phyloP scores from a whole-genome alignment of 53 echinoderm and acorn worm genomes.

The Patiria pectinifera region DNA sequence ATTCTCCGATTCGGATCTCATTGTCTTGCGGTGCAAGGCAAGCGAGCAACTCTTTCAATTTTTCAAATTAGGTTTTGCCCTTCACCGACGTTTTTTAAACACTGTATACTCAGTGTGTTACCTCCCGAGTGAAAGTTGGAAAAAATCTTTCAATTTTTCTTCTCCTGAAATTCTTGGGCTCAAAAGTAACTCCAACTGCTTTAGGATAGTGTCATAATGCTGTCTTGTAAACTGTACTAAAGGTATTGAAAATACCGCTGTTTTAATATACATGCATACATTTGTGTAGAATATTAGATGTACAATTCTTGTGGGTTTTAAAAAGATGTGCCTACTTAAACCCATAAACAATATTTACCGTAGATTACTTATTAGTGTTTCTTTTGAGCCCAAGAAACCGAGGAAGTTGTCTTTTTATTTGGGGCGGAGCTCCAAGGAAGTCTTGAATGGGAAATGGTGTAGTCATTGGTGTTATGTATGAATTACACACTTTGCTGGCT shows the following conservation, averaged over 20 bases:
- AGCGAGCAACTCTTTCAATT: neutral
- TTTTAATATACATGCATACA: neutral
- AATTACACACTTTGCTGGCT: neutral
- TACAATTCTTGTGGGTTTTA: conserved; percentile 2
- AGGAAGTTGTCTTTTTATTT: neutral
- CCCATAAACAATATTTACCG: neutral
- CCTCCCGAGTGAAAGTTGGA: too few relatives aligned
- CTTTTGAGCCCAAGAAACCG: conserved; percentile 9
- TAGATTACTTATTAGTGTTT: neutral
- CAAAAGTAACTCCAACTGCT: neutral
- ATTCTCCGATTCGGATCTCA: neutral
- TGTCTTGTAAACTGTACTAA: neutral
- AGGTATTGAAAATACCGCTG: conserved; percentile 25
- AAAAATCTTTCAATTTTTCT: neutral
- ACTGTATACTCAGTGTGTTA: too few relatives aligned
- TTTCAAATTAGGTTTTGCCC: too few relatives aligned
- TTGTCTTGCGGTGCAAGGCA: neutral
- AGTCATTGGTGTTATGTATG: neutral
- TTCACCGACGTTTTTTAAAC: too few relatives aligned
- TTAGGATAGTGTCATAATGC: neutral
- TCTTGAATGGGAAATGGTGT: neutral
- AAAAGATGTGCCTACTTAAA: conserved; percentile 19
- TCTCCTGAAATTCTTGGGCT: neutral
- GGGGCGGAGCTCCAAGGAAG: neutral
- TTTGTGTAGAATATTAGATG: conserved; percentile 16